These are phyloP conservation scores for Euclidia mi DNA, from an alignment of 2,888 invertebrate genomes.

Conservation along the genomic window DNA sequence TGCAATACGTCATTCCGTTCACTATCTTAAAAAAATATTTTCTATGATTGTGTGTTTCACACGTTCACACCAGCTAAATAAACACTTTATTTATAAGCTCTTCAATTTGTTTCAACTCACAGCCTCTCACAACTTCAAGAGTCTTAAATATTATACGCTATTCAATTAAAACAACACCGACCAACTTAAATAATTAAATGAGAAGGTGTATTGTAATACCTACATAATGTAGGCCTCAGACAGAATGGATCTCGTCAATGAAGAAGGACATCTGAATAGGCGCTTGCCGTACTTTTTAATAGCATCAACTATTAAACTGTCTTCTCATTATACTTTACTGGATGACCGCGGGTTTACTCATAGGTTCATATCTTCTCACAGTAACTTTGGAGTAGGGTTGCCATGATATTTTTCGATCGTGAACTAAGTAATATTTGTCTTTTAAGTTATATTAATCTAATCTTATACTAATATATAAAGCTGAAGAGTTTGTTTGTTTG, in stretches of 20 bases:
- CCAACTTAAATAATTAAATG: slow-evolving; percentile 21
- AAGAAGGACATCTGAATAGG: slow-evolving; percentile 64
- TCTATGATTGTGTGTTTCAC: too few relatives aligned
- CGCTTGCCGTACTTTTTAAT: slow-evolving; percentile 61
- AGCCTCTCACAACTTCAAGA: too few relatives aligned
- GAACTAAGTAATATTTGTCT: too few relatives aligned
- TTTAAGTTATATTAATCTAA: too few relatives aligned
- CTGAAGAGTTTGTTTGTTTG: too few relatives aligned
- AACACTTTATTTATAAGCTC: too few relatives aligned
- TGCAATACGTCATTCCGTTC: too few relatives aligned
- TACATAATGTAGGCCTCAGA: slow-evolving; percentile 25
- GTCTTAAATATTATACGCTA: too few relatives aligned
- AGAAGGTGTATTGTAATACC: slow-evolving; percentile 31
- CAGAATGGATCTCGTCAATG: slow-evolving; percentile 44
- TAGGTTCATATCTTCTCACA: slow-evolving; percentile 42
- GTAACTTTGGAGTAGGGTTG: slow-evolving; percentile 29
- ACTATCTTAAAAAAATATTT: too few relatives aligned
- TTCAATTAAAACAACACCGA: background rate
- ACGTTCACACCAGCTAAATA: too few relatives aligned
- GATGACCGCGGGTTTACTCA: slow-evolving; percentile 36
- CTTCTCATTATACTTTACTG: slow-evolving; percentile 49
- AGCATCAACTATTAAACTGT: slow-evolving; percentile 66
- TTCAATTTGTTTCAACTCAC: too few relatives aligned
- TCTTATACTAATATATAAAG: too few relatives aligned
- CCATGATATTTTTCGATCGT: background rate